Evolutionary conservation across 1,140 invertebrate species (phyloP).

Genomic region (Thalassaphorura encarpata): DNA sequence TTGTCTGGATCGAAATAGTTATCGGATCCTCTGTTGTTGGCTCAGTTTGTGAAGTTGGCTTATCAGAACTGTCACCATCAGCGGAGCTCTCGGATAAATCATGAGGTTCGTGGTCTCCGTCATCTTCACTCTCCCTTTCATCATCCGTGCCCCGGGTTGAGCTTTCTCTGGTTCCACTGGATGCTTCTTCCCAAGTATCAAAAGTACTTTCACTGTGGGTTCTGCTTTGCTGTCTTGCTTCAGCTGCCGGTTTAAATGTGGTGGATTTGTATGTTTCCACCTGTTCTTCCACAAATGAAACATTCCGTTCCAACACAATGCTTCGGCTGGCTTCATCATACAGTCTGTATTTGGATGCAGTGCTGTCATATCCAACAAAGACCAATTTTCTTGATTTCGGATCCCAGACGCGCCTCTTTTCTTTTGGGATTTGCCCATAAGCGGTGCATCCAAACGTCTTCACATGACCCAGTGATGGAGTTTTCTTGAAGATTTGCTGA

Average conservation of each 20-base stretch:
- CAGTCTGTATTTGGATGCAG: not conserved
- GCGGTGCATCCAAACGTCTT: constrained; percentile 34
- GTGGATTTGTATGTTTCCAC: not conserved
- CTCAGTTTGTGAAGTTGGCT: too few species aligned
- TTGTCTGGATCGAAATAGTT: not conserved
- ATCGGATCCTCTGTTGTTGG: not conserved
- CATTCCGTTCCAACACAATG: not conserved
- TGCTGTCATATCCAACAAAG: constrained; percentile 32
- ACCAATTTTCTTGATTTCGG: constrained; percentile 25
- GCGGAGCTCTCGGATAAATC: too few species aligned
- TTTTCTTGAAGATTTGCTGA: constrained; percentile 31
- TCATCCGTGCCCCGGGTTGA: not conserved
- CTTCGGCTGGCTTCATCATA: not conserved
- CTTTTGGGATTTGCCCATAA: constrained; percentile 19
- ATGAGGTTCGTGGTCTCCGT: too few species aligned
- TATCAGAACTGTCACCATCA: too few species aligned
- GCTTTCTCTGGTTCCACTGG: too few species aligned
- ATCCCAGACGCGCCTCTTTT: constrained; percentile 27
- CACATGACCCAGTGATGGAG: constrained; percentile 32
- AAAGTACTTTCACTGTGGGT: too few species aligned
- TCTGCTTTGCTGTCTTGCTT: not conserved
- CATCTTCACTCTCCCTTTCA: not conserved
- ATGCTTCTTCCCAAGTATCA: too few species aligned
- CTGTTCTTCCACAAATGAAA: not conserved
- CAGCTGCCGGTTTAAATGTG: not conserved